Conservation (phyloP, 2,888 invertebrate species). For the Terebella lapidaria region DNA sequence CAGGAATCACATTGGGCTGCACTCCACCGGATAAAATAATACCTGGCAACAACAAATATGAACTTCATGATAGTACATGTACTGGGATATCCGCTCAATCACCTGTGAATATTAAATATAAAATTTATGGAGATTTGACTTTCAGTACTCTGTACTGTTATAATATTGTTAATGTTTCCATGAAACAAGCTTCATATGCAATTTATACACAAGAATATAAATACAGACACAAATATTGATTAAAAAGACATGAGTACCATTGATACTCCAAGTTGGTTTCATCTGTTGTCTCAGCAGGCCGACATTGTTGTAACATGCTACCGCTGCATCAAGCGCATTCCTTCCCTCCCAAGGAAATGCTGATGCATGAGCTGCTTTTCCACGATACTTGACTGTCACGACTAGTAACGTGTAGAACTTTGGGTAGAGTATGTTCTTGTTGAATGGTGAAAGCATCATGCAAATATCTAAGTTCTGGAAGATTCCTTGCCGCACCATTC, state of each 20-base stretch:
- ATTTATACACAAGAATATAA: background rate
- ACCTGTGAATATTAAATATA: no score
- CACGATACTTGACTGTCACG: conserved; percentile 23
- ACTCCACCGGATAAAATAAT: conserved; percentile 35
- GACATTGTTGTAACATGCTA: conserved; percentile 46
- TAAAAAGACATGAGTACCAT: conserved; percentile 35
- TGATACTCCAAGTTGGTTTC: conserved; percentile 46
- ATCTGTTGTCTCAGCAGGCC: conserved; percentile 49
- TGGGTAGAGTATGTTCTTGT: conserved; percentile 21
- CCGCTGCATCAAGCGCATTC: conserved; percentile 52
- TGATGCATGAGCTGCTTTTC: conserved; percentile 34
- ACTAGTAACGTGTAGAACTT: conserved; percentile 8
- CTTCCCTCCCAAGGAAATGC: conserved; percentile 45
- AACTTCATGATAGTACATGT: no score
- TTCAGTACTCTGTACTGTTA: background rate
- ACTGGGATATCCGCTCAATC: no score
- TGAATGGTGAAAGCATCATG: conserved; percentile 33
- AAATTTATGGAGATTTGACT: no score
- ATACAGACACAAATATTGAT: no score
- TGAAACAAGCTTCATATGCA: background rate
- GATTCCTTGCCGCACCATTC: conserved; percentile 31
- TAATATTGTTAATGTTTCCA: background rate
- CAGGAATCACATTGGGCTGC: conserved; percentile 38
- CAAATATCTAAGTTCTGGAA: conserved; percentile 34
- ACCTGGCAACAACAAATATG: conserved; percentile 21